Conservation (phyloP, 1,140 invertebrate genomes). For the Achatina immaculata region DNA sequence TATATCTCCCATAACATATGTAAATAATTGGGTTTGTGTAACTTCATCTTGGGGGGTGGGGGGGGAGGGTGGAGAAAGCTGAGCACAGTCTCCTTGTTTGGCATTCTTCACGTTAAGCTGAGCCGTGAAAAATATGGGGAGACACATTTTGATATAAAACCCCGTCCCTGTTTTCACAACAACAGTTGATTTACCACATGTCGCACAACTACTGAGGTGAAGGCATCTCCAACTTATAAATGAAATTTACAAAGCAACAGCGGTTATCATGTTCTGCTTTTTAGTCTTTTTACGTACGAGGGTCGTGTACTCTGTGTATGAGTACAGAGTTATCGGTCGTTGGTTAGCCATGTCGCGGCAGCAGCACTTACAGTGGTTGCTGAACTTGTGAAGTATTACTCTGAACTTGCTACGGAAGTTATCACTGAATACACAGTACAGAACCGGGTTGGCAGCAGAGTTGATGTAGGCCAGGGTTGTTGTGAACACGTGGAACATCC, state of each 20-base stretch:
- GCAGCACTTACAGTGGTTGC: slow-evolving; percentile 50
- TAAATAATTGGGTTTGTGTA: no score
- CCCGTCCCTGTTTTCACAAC: no score
- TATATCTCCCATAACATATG: no score
- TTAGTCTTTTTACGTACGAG: slow-evolving; percentile 39
- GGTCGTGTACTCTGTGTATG: slow-evolving; percentile 53
- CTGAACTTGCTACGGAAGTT: slow-evolving; percentile 71
- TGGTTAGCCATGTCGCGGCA: slow-evolving; percentile 35
- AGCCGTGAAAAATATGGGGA: no score
- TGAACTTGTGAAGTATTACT: slow-evolving; percentile 42
- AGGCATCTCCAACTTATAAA: no score
- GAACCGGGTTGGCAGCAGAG: slow-evolving; percentile 70
- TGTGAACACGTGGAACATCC: slow-evolving; percentile 67
- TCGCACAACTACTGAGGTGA: no score
- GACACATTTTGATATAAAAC: no score
- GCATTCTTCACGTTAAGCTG: no score
- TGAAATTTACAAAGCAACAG: slow-evolving; percentile 8
- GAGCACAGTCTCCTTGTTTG: no score
- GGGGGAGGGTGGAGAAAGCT: no score
- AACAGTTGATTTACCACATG: no score
- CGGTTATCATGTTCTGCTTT: not conserved
- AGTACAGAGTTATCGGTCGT: slow-evolving; percentile 43
- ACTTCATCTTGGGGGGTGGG: no score
- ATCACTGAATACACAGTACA: slow-evolving; percentile 72
- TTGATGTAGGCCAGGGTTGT: slow-evolving; percentile 69